Evolutionary conservation across 2,888 invertebrate genomes (phyloP), one percentile per base, ranked within the genome.

Genomic region (Aelia acuminata): DNA sequence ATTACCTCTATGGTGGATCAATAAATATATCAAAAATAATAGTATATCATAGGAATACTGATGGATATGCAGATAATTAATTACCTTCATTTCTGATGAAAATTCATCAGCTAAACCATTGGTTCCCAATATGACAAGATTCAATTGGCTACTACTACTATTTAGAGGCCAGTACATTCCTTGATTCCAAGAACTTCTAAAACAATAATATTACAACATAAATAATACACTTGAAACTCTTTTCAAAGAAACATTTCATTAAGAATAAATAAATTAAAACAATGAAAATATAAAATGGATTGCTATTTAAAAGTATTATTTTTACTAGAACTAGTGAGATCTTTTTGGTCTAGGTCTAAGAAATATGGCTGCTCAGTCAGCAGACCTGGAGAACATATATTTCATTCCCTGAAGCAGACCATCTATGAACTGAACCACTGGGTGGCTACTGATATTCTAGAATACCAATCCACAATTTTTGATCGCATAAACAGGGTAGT

Each of bases 61-160:
- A 31, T 35, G 1, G 1, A 63, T 63, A 18, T 50, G 4, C 63
- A n/a, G 47, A 5, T 8, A 53, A 26, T 31, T 31, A 53, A 57
- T 31, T 86, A 50, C 94, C 91, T 96, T 94, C 90, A 98, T 96
- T 91, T 98, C 97, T 91, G 96, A 95, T 90, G 97, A 96, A 91
- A 98, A 95, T 92, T 97, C 96, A 90, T 97, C 96, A 31, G 98
- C 96, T 91, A 98, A 94, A 89, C 96, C 96, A 92, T 96, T 96
- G 91, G 96, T 95, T 91, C 98, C 98, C 88, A 98, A 94, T 91
- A 98, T 95, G 89, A 98, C 95, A 91, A 98, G 94, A 93, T 98
- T 98, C 91, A 98, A 94, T 91, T 96, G 95, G 92, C 95, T 95
- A 92, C 95, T 95, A 91, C 95, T 94, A 35, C 94, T 94, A 91